phyloP scores from a whole-genome alignment of 2,797 vertebrate species.

The Threskiornis aethiopicus region DNA sequence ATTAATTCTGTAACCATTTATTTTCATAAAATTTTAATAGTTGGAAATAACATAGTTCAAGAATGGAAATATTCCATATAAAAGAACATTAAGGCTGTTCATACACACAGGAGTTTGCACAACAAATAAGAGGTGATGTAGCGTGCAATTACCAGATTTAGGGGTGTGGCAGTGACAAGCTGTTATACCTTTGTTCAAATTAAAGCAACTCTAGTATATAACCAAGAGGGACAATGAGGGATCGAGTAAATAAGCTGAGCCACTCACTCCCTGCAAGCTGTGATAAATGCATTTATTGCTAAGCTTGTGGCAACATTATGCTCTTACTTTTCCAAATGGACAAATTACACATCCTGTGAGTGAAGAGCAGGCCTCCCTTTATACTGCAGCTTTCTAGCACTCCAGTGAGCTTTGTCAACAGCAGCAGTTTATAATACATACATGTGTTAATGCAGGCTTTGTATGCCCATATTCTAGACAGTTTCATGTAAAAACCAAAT shows the following conservation, averaged over 20 bases:
- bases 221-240: constrained; percentile 27
- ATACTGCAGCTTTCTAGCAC: not conserved
- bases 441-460: not conserved
- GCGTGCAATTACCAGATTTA: constrained; percentile 65
- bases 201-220: not conserved
- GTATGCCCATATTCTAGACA: not conserved
- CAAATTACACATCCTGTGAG: constrained; percentile 28
- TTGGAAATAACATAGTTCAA: constrained; percentile 24
- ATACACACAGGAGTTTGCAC: constrained; percentile 48
- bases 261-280: constrained; percentile 36
- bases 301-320: not conserved
- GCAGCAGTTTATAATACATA: not conserved
- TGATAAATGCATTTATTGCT: constrained; percentile 19
- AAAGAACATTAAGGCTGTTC: constrained; percentile 21
- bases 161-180: constrained; percentile 44
- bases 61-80: constrained; percentile 42
- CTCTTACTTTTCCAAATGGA: constrained; percentile 39
- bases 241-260: not conserved
- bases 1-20: constrained; percentile 52
- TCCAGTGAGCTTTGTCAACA: not conserved
- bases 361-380: not conserved
- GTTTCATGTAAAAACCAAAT: not conserved
- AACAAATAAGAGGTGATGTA: constrained; percentile 52
- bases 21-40: constrained; percentile 55
- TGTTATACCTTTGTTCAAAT: constrained; percentile 33